Evolutionary conservation across 2,888 invertebrate genomes (phyloP).

Genomic region (Tyria jacobaeae): DNA sequence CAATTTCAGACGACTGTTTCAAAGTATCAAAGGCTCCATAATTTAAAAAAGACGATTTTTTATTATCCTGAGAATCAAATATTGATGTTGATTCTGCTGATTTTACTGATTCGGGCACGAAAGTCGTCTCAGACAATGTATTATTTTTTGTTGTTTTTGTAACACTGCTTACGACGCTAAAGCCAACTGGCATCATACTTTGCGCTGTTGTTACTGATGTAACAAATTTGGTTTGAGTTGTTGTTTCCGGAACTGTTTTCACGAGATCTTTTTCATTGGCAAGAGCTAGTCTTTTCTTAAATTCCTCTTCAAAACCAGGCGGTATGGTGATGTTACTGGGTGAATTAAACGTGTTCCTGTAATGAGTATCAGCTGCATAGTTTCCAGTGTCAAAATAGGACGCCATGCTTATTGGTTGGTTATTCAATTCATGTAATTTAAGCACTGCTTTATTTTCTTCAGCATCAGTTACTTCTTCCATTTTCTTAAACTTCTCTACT

Average conservation of each 20-base stretch:
- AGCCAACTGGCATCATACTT: slow-evolving; percentile 36
- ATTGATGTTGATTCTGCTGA: not conserved
- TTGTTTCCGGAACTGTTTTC: slow-evolving; percentile 57
- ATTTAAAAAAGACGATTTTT: not conserved
- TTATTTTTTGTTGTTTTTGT: slow-evolving; percentile 33
- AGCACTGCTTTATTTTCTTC: slow-evolving; percentile 26
- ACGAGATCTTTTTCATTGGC: slow-evolving; percentile 27
- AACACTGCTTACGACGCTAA: slow-evolving; percentile 39
- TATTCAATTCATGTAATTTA: slow-evolving; percentile 49
- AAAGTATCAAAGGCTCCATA: not conserved
- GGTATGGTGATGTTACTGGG: slow-evolving; percentile 63
- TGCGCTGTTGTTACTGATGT: slow-evolving; percentile 13
- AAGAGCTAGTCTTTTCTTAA: slow-evolving; percentile 39
- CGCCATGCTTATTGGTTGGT: slow-evolving; percentile 68
- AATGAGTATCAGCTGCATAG: slow-evolving; percentile 78
- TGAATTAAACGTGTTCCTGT: slow-evolving; percentile 66
- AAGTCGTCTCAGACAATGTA: slow-evolving; percentile 9
- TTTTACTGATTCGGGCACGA: not conserved
- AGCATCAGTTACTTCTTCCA: slow-evolving; percentile 57
- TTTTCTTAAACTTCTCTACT: slow-evolving; percentile 73
- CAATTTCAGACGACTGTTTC: not conserved
- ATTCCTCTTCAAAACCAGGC: slow-evolving; percentile 78
- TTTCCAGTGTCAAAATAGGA: slow-evolving; percentile 83
- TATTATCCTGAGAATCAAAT: not conserved
- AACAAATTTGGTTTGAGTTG: slow-evolving; percentile 60